Evolutionary conservation across 1,140 invertebrate species (phyloP), one percentile per base, ranked within the genome.

Genomic region (Drosophila nebulosa): DNA sequence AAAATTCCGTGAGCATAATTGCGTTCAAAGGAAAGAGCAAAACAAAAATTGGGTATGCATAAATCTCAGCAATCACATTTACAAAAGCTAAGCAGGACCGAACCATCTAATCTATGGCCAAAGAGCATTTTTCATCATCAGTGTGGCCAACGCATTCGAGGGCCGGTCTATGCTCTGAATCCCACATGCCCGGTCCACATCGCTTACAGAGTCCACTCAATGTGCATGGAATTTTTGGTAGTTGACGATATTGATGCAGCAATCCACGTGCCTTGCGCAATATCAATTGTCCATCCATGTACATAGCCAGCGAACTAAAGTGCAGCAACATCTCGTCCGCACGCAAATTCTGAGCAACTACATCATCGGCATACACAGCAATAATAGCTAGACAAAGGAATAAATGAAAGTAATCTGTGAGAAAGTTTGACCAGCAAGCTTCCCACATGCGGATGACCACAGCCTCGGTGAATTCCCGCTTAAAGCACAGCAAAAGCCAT

Each of bases 221-320:
- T 0, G 97, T 97, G 86, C 98, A 99, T 0, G 98, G 98, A 61
- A 99, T 95, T 70, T 95, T 94, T 9, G 96, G 94, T 62, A 97
- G 92, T 84, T 96, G 95, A 36, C 97, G 93, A 91, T 98, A 99
- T 91, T 98, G 96, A 92, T 98, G 94, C 0, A 99, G 92, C 3
- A 99, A 92, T 26, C 98, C 97, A 32, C 98, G 94, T 1, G 98
- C 98, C 93, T 99, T 99, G 70, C 96, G 93, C 6, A 98, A 92
- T 35, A 99, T 97, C 12, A 98, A 91, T 39, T 96, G 94, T 0
- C 97, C 97, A 91, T 98, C 97, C 98, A 99, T 99, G 89, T 98
- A 98, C 96, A 98, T 98, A 21, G 97, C 97, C 52, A 99, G 92
- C 12, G 97, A 98, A 86, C 97, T 98, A 90, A 99, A 99, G 91